Evolutionary conservation across 2,113 vertebrate genomes (phyloP), one percentile per base, ranked within the genome.

Genomic region (Gymnarchus niloticus): DNA sequence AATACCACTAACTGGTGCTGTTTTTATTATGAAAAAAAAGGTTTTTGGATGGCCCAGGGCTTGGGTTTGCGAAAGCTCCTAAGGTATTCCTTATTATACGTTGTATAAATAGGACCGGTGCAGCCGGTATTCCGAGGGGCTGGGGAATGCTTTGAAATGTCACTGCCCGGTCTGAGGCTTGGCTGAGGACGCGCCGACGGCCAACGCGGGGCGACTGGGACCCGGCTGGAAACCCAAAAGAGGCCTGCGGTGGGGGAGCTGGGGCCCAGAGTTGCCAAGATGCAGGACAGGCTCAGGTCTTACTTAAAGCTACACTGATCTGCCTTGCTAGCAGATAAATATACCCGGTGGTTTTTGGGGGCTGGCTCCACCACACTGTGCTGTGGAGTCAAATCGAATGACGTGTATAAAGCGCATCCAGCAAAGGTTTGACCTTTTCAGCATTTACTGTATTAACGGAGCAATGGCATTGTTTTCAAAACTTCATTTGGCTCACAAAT

Each of bases 121-220:
- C 5, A 83, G 65, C 52, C 41, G 76, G 59, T 84, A 77, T 85
- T 85, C 86, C 28, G 82, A 28, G 41, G 19, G 69, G 44, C 52
- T 37, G 25, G 46, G 48, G 52, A 83, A 80, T 59, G 83, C 86
- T 89, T 83, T 87, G 87, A 87, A 77, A 85, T 23, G 6, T 7
- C 54, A 84, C 77, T 80, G 84, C 88, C 83, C 69, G 85, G 84
- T 88, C 87, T 90, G 91, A 91, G 91, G 91, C 87, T 91, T 92
- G 90, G 92, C 90, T 48, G 41, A 23, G 86, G 41, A 80, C 49
- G 84, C 86, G 85, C 84, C 61, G 65, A 83, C 85, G 82, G 87
- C 88, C 87, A 82, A 88, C 85, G 85, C 83, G 83, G 87, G 85
- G 85, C 85, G 85, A 85, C 83, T 56, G 84, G 51, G 76, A 65